Evolutionary conservation across 1,140 invertebrate species (phyloP), one percentile per base, ranked within the genome.

Genomic region (Gonioctena quinquepunctata): DNA sequence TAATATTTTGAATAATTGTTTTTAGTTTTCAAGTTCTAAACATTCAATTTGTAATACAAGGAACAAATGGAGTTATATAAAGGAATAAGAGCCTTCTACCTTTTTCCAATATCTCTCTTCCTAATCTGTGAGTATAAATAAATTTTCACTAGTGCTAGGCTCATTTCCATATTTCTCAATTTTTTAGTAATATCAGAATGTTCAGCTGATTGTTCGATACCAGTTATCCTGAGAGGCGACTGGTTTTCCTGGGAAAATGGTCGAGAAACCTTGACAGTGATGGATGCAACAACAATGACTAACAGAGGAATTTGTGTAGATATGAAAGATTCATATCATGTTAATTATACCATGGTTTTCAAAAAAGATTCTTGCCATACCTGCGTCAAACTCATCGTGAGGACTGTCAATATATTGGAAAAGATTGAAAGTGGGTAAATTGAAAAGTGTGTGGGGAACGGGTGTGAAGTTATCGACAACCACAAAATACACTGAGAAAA

Each of bases 241-340:
- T 96, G 95, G 95, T 96, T 94, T 84, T 95, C 93, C 7, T 93
- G 94, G 88, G 95, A 97, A 88, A 91, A 92, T 84, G 93, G 94
- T 18, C 84, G 87, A 76, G 93, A 94, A 78, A 94, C 92, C 0
- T 86, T 91, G 56, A 96, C 94, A 3, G 90, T 93, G 78, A 90
- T 97, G 26, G 91, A 96, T 85, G 90, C 89, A 0, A 89, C 88
- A 49, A 86, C 86, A 23, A 94, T 96, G 91, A 89, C 89, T 13
- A 84, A 86, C 73, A 86, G 90, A 80, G 94, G 94, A 49, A 79
- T 81, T 62, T 96, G 93, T 81, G 84, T 94, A 16, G 87, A 89
- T 71, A 88, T 93, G 50, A 83, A 88, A 73, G 88, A 90, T 73
- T 89, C 93, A 73, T 90, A 87, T 75, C 90, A 93, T 80, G 90